Evolutionary conservation across 2,113 vertebrate species (phyloP), one percentile per base, ranked within the genome.

Genomic region (Pedionomus torquatus): DNA sequence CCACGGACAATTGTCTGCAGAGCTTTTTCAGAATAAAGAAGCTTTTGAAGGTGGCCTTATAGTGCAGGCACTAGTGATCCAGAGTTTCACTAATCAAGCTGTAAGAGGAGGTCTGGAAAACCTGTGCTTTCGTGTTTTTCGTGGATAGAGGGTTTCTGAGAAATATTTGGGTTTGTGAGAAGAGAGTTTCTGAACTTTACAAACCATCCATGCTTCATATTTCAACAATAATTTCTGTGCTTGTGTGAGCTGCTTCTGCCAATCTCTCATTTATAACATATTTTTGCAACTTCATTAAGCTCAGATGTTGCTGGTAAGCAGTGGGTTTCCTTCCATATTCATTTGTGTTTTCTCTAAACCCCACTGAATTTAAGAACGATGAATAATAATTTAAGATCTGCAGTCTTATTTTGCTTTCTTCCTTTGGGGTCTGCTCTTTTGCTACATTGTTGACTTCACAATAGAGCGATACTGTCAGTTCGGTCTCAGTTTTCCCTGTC

Each of bases 401-500:
- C 69, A 63, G 61, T 41, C 49, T 64, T 48, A 18, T 2, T 83
- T 76, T 84, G 21, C 21, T 81, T 44, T 75, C 83, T 74, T 77
- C 71, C 25, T 81, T 75, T 94, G 78, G 31, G 37, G 20, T 54
- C 60, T 84, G 51, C 80, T 94, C 39, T 91, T 30, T 48, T 90
- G 25, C 61, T 61, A 14, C 69, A 80, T 61, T 58, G 14, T 49
- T 80, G 19, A 71, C 70, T 66, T 87, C 49, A 55, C 8, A 8
- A 8, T n/a, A 85, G 72, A 68, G 60, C 23, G 18, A 25, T 49
- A 15, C 25, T 55, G 77, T 85, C 77, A 63, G 41, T 65, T 44
- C 81, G 21, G 11, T 86, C 66, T 86, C 57, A 93, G 88, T 97
- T 89, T 94, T 71, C 44, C 57, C 8, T 87, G 35, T 94, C 43